Percentiles rank a stretch among this genome's conserved stretches.
phyloP scores from a whole-genome alignment of 2,113 vertebrate species.

The Bettongia penicillata region DNA sequence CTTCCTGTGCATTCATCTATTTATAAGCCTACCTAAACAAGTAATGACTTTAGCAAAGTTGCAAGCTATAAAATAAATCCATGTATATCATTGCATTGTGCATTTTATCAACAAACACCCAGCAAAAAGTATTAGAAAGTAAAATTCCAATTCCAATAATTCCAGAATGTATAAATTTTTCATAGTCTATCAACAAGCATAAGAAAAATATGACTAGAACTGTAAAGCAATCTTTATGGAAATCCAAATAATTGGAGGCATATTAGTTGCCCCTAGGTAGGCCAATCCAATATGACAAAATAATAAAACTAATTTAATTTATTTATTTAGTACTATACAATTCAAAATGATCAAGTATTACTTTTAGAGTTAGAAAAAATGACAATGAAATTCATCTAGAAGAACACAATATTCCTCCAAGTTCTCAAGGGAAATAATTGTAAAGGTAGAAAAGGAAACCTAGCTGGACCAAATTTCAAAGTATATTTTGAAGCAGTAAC shows the following conservation, averaged over 20 bases:
- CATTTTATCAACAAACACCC: neutral
- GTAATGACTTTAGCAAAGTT: neutral
- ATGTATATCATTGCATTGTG: neutral
- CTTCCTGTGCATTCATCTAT: too few species aligned
- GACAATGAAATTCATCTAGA: neutral
- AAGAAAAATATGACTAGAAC: neutral
- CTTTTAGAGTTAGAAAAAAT: neutral
- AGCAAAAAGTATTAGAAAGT: neutral
- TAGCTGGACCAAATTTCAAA: neutral
- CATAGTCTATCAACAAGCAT: neutral
- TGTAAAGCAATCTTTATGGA: neutral
- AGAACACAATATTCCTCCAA: neutral
- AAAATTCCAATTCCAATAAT: neutral
- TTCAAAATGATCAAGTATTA: neutral
- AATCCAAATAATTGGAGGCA: neutral
- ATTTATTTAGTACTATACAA: neutral
- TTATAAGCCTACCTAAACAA: too few species aligned
- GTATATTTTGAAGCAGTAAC: too few species aligned
- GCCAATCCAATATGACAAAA: neutral
- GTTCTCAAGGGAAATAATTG: neutral
- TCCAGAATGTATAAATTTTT: neutral
- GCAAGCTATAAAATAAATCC: neutral
- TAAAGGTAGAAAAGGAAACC: neutral
- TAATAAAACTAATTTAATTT: neutral
- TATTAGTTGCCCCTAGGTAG: neutral